Evolutionary conservation across 1,140 invertebrate genomes (phyloP), one percentile per base, ranked within the genome.

Genomic region (Bombus confusus): DNA sequence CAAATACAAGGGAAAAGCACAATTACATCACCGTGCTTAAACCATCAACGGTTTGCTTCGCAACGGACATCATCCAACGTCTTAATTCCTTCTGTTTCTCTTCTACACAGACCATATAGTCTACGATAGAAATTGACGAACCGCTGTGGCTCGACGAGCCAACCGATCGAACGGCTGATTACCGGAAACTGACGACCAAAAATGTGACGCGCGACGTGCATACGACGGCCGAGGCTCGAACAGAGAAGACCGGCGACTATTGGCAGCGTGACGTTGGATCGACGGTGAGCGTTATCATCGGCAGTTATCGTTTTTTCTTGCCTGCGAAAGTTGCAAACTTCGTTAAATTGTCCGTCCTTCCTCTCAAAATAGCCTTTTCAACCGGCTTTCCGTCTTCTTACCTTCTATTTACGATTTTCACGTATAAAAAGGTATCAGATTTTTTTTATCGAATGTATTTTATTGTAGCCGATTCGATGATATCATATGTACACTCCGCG

Each of bases 171-270:
- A 64, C 28, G 64, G 57, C 43, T 79, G 78, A 79, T 88, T 80
- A 68, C 80, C 78, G 87, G 68, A 72, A 86, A 64, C 79, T 15
- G 80, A 82, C 87, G 76, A 57, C 77, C 59, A 86, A 89, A 89
- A 76, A 89, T 89, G 88, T 89, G 88, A 89, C 84, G 83, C 31
- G 39, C 84, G 43, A 82, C 79, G 83, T 59, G 68, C 59, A n/a
- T 62, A 47, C 81, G 80, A 88, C 87, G 57, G 64, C 41, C 57
- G 57, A 10, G 68, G 34, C 74, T 82, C 78, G 87, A 82, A 80
- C 66, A 75, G 85, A 66, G 78, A 72, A 66, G 68, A 86, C 72
- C 31, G 75, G 79, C 83, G 79, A 81, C 34, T 68, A 74, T 72
- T 41, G 78, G 47, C 6, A 57, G 57, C 74, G 69, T 41, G 82